Evolutionary conservation across 2,113 vertebrate genomes (phyloP).

Genomic region (Pyrgilauda ruficollis): DNA sequence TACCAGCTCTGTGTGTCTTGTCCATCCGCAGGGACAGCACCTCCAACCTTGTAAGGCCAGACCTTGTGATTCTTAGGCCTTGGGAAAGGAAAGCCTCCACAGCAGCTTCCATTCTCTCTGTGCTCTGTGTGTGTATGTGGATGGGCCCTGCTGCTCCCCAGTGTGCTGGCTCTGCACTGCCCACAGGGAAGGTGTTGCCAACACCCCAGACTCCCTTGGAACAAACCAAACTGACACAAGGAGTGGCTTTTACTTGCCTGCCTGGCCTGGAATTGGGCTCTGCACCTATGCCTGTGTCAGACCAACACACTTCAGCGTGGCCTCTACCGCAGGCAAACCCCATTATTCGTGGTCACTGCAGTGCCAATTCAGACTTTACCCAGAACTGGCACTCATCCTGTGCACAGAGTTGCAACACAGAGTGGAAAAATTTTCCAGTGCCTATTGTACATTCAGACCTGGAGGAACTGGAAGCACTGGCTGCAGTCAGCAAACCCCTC

Average conservation of each 20-base stretch:
- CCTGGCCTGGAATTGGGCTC: neutral
- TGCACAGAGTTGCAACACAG: neutral
- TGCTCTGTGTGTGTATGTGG: too few species aligned
- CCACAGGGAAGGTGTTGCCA: neutral
- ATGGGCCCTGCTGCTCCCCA: fast-evolving
- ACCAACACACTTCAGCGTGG: neutral
- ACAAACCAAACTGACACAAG: neutral
- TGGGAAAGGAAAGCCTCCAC: neutral
- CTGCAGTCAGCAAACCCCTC: neutral
- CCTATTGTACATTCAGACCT: neutral
- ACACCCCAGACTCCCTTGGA: neutral
- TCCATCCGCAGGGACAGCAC: fast-evolving
- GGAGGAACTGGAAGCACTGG: neutral
- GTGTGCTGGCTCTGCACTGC: fast-evolving
- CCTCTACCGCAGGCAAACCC: fast-evolving
- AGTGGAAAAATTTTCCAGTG: neutral
- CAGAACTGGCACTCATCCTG: fast-evolving
- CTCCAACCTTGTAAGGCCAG: neutral
- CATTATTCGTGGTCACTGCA: fast-evolving
- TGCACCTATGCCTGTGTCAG: fast-evolving
- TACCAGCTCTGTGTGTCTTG: neutral
- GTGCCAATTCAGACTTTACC: neutral
- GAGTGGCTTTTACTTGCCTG: neutral
- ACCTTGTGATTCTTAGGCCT: neutral
- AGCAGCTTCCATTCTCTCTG: neutral